These are phyloP conservation scores for Noturus placidus DNA, from an alignment of 2,113 vertebrate species.

Conservation along the genomic window DNA sequence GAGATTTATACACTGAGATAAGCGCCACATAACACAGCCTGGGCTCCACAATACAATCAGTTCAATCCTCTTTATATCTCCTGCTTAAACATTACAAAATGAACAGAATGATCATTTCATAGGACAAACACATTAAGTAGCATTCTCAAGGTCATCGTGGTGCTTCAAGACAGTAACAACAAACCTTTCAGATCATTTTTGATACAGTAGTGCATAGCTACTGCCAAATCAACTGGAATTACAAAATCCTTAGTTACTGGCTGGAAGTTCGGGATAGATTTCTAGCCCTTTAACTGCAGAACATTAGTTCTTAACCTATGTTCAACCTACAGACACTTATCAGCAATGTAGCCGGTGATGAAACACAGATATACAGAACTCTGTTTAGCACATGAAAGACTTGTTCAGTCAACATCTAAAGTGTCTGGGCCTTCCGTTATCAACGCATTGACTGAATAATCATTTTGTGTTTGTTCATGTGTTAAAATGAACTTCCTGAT, in stretches of 20 bases:
- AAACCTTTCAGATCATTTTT: background rate
- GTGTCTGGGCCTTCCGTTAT: slow-evolving; percentile 2
- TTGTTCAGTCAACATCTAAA: slow-evolving; percentile 9
- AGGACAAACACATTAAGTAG: background rate
- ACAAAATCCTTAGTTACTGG: slow-evolving; percentile 6
- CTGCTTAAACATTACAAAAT: background rate
- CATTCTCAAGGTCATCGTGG: background rate
- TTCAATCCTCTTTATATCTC: slow-evolving; percentile 6
- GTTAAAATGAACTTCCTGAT: background rate
- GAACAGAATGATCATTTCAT: background rate
- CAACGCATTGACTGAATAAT: slow-evolving; percentile 21
- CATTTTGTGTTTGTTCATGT: slow-evolving; percentile 23
- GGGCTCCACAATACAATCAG: background rate
- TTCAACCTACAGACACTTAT: background rate
- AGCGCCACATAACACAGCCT: background rate
- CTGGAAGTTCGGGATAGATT: background rate
- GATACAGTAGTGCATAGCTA: background rate
- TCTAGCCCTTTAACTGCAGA: slow-evolving; percentile 11
- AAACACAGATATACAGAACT: background rate
- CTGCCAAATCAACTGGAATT: background rate
- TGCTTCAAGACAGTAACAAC: background rate
- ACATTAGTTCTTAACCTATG: background rate
- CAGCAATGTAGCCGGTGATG: background rate
- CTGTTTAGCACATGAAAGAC: slow-evolving; percentile 2
- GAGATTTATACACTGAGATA: background rate